phyloP scores from a whole-genome alignment of 2,797 vertebrate species.

The Etheostoma nigrum region DNA sequence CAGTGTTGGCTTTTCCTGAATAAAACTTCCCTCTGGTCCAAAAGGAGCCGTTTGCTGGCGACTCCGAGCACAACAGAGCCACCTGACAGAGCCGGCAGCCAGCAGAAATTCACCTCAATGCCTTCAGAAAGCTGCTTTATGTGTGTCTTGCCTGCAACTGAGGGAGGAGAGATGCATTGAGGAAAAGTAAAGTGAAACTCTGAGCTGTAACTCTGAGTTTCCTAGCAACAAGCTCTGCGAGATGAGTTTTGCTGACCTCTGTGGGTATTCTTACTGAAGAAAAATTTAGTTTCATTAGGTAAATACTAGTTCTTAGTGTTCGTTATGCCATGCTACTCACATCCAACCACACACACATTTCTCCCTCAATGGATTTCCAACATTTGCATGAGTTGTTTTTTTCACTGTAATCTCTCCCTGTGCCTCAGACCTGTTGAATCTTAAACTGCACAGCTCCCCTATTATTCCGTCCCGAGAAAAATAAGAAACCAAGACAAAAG shows the following conservation, averaged over 20 bases:
- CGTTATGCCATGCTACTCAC: conserved; percentile 33
- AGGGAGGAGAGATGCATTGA: conserved; percentile 46
- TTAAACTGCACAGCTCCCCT: conserved; percentile 48
- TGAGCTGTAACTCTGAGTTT: conserved; percentile 62
- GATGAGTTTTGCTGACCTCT: conserved; percentile 40
- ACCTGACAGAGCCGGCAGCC: conserved; percentile 71
- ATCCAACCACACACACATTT: conserved; percentile 15
- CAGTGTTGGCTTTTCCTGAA: conserved; percentile 60
- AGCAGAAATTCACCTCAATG: conserved; percentile 72
- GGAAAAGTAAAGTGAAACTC: conserved; percentile 52
- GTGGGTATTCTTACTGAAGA: conserved; percentile 8
- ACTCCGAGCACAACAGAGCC: conserved; percentile 71
- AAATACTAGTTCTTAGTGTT: conserved; percentile 7
- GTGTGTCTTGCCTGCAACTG: conserved; percentile 62
- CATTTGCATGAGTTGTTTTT: conserved; percentile 51
- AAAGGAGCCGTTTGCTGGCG: conserved; percentile 66
- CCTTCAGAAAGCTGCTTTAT: conserved; percentile 77
- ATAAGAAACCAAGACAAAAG: conserved; percentile 69
- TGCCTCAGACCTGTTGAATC: conserved; percentile 67
- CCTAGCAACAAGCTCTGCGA: conserved; percentile 73
- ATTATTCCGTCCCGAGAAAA: conserved; percentile 24
- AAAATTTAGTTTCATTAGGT: conserved; percentile 16
- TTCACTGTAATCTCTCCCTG: conserved; percentile 60
- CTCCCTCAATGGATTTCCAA: conserved; percentile 36
- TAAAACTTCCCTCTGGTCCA: conserved; percentile 56